phyloP scores from a whole-genome alignment of 92 coral and sea anemone genomes.

The Diadumene lineata region DNA sequence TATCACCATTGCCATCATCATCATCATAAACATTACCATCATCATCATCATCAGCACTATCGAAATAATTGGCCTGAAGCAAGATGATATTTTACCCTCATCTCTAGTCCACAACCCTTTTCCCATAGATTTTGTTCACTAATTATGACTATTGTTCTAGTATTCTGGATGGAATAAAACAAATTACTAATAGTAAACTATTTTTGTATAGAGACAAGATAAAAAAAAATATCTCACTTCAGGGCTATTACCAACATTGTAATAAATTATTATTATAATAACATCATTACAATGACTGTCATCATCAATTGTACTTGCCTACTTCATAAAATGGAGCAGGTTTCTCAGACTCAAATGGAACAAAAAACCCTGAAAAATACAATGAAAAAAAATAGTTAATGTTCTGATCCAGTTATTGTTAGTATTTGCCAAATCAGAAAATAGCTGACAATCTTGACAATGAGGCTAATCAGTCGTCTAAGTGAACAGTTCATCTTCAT shows the following conservation, averaged over 20 bases:
- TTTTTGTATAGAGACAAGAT: no score
- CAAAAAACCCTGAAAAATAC: constrained; percentile 31
- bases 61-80: background rate
- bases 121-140: no score
- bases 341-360: constrained; percentile 21
- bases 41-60: background rate
- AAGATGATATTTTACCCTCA: background rate
- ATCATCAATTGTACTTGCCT: constrained; percentile 26
- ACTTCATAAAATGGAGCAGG: constrained; percentile 41
- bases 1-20: background rate
- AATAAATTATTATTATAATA: background rate
- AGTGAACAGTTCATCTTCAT: no score
- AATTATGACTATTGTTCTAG: no score
- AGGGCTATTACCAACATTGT: background rate
- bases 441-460: no score
- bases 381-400: constrained; percentile 1
- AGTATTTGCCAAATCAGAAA: no score
- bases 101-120: no score
- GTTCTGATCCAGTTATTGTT: no score
- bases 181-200: no score
- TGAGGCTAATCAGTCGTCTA: no score
- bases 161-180: no score
- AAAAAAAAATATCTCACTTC: no score
- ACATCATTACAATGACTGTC: background rate
- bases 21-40: background rate